phyloP scores from a whole-genome alignment of 2,888 invertebrate species.

The Didymodactylos carnosus region DNA sequence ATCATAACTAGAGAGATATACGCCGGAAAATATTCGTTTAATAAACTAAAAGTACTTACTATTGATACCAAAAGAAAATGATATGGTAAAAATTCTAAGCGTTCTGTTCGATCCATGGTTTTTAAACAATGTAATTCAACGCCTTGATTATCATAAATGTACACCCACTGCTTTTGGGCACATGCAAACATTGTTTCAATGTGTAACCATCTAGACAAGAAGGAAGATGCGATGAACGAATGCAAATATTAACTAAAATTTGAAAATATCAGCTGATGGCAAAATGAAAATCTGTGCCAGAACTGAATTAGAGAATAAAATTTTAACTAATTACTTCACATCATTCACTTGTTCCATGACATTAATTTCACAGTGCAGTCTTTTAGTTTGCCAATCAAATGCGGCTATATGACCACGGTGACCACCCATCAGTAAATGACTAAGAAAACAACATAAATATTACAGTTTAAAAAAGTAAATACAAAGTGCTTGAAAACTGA shows the following conservation, averaged over 20 bases:
- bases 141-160: constrained; percentile 90
- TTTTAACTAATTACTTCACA: constrained; percentile 43
- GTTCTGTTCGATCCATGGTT: constrained; percentile 52
- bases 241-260: background rate
- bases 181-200: constrained; percentile 89
- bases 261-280: background rate
- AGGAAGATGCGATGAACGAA: background rate
- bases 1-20: background rate
- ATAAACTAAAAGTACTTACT: constrained; percentile 38
- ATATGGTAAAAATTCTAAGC: constrained; percentile 81
- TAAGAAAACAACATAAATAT: constrained; percentile 14
- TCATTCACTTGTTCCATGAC: constrained; percentile 86
- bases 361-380: constrained; percentile 76
- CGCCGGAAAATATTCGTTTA: background rate
- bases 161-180: constrained; percentile 85
- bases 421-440: constrained; percentile 55
- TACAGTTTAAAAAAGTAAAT: too few relatives aligned
- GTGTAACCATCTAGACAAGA: constrained; percentile 42
- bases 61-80: constrained; percentile 75
- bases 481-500: too few relatives aligned
- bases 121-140: constrained; percentile 88
- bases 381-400: constrained; percentile 91
- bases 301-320: background rate
- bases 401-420: constrained; percentile 76
- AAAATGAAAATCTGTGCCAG: too few relatives aligned